Evolutionary conservation across 2,113 vertebrate species (phyloP), one percentile per base, ranked within the genome.

Genomic region (Hiodon alosoides): DNA sequence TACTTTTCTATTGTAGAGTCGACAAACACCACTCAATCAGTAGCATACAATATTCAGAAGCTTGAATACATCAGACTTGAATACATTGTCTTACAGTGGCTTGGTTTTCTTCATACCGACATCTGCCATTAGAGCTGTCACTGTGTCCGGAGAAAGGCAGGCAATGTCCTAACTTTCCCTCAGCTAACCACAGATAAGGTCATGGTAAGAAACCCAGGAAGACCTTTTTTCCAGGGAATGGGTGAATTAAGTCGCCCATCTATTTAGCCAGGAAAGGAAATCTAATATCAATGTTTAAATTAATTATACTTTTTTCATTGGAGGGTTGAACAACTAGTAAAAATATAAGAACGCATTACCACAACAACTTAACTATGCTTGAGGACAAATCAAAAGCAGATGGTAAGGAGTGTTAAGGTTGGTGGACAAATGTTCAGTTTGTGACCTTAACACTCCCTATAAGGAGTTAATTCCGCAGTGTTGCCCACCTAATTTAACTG

Each of bases 261-360:
- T 73, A 75, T 72, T 71, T 74, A 74, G 72, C 64, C 75, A 77
- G 68, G 31, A 31, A 67, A 67, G 9, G 76, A 74, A 81, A 81
- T 68, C 72, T 71, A 77, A 81, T 72, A 55, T 74, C 54, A 68
- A 13, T 59, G 47, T 74, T 73, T 66, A 17, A 47, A 69, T 70
- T 64, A 71, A 31, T 53, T 31, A 57, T 62, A 31, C 31, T 31
- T 31, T 31, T 31, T 31, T 67, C 73, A 74, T 55, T 14, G 48
- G 10, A 48, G 31, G 57, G 6, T 52, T 69, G 10, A 69, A 51
- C 3, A 14, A 17, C 67, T 17, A 5, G 8, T 4, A 0, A 11
- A 4, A 53, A 69, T 69, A 14, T 53, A 52, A 3, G 8, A 53
- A 57, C 13, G 16, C 14, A 62, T 6, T 50, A 13, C 10, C 48